Conservation (phyloP, 2,888 invertebrate genomes). For the Tipula lateralis region DNA sequence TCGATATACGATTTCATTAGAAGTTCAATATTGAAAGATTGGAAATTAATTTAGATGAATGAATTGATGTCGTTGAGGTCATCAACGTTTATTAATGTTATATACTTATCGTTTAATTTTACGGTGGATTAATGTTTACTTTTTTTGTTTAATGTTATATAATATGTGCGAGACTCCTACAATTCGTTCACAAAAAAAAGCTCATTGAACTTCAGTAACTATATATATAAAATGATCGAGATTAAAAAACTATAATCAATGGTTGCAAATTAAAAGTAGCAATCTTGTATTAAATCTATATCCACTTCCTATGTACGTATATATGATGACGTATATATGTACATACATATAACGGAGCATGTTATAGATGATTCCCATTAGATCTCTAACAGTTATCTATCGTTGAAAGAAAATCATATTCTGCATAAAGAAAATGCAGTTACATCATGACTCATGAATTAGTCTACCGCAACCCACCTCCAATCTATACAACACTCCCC, state of each 20-base stretch:
- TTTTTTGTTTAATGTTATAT: background rate
- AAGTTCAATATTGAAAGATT: background rate
- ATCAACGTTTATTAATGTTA: background rate
- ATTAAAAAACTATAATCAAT: background rate
- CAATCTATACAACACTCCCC: background rate
- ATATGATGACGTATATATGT: no score
- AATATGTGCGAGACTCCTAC: background rate
- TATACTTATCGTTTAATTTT: background rate
- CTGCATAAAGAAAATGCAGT: background rate
- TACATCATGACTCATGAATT: constrained; percentile 19
- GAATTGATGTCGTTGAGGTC: background rate
- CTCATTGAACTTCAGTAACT: background rate
- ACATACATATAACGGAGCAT: background rate
- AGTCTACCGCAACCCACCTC: constrained; percentile 1
- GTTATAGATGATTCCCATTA: background rate
- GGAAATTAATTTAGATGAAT: constrained; percentile 15
- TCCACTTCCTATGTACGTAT: background rate
- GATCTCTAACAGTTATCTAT: background rate
- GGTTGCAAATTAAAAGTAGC: background rate
- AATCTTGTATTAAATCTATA: background rate
- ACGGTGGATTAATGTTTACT: background rate
- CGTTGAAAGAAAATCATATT: background rate
- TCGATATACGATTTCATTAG: background rate
- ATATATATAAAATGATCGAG: background rate
- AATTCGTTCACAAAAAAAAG: background rate